Base-by-base conservation (phyloP, 2,797 vertebrate genomes). In the Sorex maritimensis region DNA sequence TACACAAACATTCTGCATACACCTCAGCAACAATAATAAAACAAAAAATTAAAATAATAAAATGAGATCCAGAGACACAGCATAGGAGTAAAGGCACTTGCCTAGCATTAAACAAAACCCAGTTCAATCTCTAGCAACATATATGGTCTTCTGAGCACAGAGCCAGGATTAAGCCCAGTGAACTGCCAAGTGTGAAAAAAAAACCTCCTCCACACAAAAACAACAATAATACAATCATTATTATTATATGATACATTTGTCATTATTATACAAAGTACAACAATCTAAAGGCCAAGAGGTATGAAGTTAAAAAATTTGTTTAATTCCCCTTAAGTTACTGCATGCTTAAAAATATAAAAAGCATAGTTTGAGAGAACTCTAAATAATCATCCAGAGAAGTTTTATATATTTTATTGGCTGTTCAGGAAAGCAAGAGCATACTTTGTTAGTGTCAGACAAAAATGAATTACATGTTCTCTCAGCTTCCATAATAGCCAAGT, bases 311-410 rank as follows among this genome's bases (percentile, higher is more conserved):
- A 89, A 46, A 74, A 30, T 87, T 38, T 11, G 26, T 88, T 5
- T 21, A 65, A 67, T 14, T 84, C 86, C 78, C 2, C 0, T 63
- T 69, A 52, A 95, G 58, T 90, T 49, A 44, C 17, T 74, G 4
- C 10, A 52, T 24, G 79, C 0, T 88, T 85, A 80, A 86, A 82
- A 89, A 69, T 24, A 93, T 34, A 93, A 80, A 44, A 80, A 77
- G 9, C 93, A 41, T 55, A 80, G 26, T 52, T 79, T 38, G 46
- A 89, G 63, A 93, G 30, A 86, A 91, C 58, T 81, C 63, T 80
- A 96, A 81, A 81, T 73, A 91, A 89, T 92, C 71, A 92, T 75
- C 10, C 11, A 55, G n/a, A 95, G 44, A 2, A 75, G 72, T 87
- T 95, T 90, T 88, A 83, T 58, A 34, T 2, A 41, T 74, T 81